phyloP scores from a whole-genome alignment of 2,113 vertebrate species.

The Phylloscopus trochilus region DNA sequence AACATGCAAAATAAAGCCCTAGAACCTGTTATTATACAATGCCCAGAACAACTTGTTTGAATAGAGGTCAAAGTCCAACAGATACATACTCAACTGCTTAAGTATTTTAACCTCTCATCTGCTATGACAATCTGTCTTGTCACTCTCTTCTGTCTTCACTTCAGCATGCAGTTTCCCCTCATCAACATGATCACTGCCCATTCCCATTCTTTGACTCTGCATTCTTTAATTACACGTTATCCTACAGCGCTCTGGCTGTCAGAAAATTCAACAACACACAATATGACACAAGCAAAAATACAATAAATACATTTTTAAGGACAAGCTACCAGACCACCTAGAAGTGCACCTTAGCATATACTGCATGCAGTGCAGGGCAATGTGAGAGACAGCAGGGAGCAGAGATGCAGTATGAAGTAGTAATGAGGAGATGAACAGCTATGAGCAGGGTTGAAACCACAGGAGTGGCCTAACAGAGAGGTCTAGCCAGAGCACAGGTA shows the following conservation, averaged over 20 bases:
- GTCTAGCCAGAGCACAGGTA: not conserved
- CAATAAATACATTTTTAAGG: not conserved
- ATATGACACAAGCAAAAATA: not conserved
- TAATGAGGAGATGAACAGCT: not conserved
- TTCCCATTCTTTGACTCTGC: not conserved
- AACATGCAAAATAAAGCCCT: not conserved
- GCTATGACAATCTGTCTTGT: not conserved
- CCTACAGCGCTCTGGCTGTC: not conserved
- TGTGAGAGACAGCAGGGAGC: fast-evolving
- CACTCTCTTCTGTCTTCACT: not conserved
- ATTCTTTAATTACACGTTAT: not conserved
- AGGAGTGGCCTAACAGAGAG: not conserved
- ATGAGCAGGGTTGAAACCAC: not conserved
- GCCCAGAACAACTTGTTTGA: not conserved
- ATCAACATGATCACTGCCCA: fast-evolving
- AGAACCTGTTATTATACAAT: not conserved
- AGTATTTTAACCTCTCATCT: not conserved
- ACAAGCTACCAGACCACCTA: not conserved
- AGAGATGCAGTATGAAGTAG: not conserved
- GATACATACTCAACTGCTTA: not conserved
- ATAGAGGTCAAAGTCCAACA: not conserved
- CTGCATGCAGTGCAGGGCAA: not conserved
- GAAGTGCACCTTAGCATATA: not conserved
- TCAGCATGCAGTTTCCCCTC: not conserved
- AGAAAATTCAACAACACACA: not conserved